A percentile compares a stretch with the other conserved stretches of the same genome.
These are phyloP conservation scores for Phthorimaea operculella DNA, from an alignment of 1,140 invertebrate species.

Conservation along the genomic window DNA sequence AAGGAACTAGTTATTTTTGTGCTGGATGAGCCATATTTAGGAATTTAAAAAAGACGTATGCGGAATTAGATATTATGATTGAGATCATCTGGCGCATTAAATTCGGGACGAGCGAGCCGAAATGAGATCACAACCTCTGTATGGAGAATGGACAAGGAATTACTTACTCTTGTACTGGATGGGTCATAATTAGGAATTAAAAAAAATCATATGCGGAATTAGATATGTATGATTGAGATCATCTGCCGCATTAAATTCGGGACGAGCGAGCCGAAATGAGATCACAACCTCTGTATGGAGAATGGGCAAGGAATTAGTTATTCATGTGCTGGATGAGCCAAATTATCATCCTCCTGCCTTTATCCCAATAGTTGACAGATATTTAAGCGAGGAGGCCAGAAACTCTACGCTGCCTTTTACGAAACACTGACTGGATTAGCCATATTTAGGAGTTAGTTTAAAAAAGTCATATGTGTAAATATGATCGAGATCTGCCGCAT, in stretches of 20 bases:
- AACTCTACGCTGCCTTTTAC: too few species aligned
- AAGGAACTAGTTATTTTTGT: not conserved
- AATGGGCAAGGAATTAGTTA: not conserved
- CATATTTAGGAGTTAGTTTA: not conserved
- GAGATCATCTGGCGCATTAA: constrained; percentile 3
- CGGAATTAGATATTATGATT: too few species aligned
- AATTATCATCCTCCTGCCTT: too few species aligned
- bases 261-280: not conserved
- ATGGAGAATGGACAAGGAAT: not conserved
- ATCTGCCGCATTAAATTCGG: constrained; percentile 5
- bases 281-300: not conserved
- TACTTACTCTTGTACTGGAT: not conserved
- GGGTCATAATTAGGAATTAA: too few species aligned
- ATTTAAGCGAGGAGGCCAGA: too few species aligned
- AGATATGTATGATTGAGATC: too few species aligned
- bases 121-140: constrained; percentile 1
- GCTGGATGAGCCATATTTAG: not conserved
- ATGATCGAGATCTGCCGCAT: constrained; percentile 6
- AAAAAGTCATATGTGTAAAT: too few species aligned
- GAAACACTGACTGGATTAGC: too few species aligned
- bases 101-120: constrained; percentile 2
- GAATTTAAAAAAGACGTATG: too few species aligned
- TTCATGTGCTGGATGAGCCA: not conserved
- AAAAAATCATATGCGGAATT: too few species aligned
- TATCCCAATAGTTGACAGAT: too few species aligned